Conservation (phyloP, 2,113 vertebrate genomes). For the Melanerpes aurifrons region DNA sequence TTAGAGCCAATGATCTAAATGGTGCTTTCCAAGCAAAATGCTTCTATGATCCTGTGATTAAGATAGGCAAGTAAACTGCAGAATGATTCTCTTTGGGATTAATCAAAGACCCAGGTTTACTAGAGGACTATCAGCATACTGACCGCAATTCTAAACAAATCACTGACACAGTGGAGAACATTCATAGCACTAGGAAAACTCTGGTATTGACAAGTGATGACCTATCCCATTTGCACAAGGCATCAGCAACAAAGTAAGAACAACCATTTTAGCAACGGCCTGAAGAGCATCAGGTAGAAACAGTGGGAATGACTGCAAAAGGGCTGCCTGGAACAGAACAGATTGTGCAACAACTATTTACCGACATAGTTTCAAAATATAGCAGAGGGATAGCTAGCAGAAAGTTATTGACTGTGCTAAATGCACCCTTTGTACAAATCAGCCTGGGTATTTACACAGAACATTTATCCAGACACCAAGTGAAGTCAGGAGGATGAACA, state of each 20-base stretch:
- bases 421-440: rapidly evolving
- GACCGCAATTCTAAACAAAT: neutral
- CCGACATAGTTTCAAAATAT: neutral
- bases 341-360: neutral
- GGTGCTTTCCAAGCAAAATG: too few relatives aligned
- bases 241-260: neutral
- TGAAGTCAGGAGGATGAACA: neutral
- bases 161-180: neutral
- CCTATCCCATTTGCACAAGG: neutral
- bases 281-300: neutral
- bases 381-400: neutral
- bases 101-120: neutral
- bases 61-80: neutral
- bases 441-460: neutral
- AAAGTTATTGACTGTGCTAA: neutral
- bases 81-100: neutral
- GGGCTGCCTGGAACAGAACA: neutral
- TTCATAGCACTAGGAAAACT: neutral
- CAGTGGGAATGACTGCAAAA: neutral
- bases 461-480: neutral
- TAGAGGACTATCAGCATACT: neutral
- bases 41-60: neutral
- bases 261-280: neutral
- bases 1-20: too few relatives aligned
- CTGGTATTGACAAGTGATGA: neutral